Base-by-base conservation (phyloP, 2,797 vertebrate genomes). In the Lagodon rhomboides region DNA sequence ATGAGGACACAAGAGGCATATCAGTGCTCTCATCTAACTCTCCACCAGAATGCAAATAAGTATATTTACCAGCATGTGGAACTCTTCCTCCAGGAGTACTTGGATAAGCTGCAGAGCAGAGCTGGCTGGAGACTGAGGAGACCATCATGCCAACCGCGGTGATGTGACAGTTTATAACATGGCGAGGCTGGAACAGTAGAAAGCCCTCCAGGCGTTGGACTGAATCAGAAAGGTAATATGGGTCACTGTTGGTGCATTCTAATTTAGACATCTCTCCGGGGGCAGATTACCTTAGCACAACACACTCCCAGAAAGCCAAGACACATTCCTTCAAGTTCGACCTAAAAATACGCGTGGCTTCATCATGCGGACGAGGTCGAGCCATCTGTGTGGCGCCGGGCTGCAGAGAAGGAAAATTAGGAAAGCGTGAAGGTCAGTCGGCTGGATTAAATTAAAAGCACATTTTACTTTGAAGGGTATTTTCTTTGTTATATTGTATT, bases 191-290 rank as follows among this genome's bases (percentile, higher is more conserved):
- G 69, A 89, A 85, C 76, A 82, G 79, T 50, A 50, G 38, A 79
- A 83, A 77, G 66, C 80, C 91, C 89, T 72, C 68, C 75, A 86
- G 89, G 80, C 85, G 70, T 79, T 61, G 71, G 86, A 80, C 82
- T 85, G 83, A 91, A 90, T 93, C 89, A 83, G 84, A 93, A 85
- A 93, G 90, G 79, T 93, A 92, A 94, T 89, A 75, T 91, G 85
- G 93, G 91, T 93, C 91, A 74, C 84, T 85, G 90, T 90, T 85
- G 85, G 82, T 79, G 89, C 72, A 75, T 94, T 91, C 91, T 93
- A 92, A 94, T 94, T 95, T 86, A 85, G 89, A 92, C 73, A 47
- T 86, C 80, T 90, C 89, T 88, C 82, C 83, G 53, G 92, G 92
- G 89, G 74, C 64, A 89, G 87, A 93, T 93, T 93, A 94, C 82